Percentiles rank a stretch among this genome's conserved stretches.
Evolutionary conservation across 2,797 vertebrate species (phyloP).

Genomic region (Micropoecilia bifurca): DNA sequence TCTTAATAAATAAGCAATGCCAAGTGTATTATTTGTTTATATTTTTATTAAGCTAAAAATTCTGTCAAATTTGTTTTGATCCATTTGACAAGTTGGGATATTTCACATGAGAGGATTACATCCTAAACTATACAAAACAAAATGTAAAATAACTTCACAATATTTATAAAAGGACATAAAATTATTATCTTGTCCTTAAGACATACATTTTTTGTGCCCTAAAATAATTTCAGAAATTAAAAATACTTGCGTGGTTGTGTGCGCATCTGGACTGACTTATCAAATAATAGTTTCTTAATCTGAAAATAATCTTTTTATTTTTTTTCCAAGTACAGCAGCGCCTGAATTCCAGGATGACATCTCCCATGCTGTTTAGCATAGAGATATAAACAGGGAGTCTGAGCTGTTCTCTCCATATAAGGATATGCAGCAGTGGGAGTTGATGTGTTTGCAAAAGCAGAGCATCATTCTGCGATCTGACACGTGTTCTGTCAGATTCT

Average conservation of each 20-base stretch:
- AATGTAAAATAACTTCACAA: neutral
- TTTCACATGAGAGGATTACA: neutral
- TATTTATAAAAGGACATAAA: neutral
- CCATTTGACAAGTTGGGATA: neutral
- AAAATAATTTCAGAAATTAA: neutral
- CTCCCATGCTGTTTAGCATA: constrained; percentile 16
- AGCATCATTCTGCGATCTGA: constrained; percentile 17
- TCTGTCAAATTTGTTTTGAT: neutral
- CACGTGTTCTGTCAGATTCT: constrained; percentile 21
- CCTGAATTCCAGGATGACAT: constrained; percentile 48
- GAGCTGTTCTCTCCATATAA: constrained; percentile 66
- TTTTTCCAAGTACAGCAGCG: neutral
- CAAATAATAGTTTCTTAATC: neutral
- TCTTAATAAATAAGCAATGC: neutral
- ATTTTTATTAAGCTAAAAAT: neutral
- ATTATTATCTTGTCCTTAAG: neutral
- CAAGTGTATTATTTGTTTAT: neutral
- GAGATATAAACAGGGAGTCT: constrained; percentile 50
- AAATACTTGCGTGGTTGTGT: neutral
- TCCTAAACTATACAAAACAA: neutral
- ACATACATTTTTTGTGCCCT: no score
- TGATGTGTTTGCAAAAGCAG: constrained; percentile 23
- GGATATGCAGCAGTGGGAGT: constrained; percentile 39
- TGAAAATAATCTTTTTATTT: neutral
- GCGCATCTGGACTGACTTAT: neutral